Conservation (phyloP, 2,113 vertebrate genomes). For the Chrysochloris asiatica region DNA sequence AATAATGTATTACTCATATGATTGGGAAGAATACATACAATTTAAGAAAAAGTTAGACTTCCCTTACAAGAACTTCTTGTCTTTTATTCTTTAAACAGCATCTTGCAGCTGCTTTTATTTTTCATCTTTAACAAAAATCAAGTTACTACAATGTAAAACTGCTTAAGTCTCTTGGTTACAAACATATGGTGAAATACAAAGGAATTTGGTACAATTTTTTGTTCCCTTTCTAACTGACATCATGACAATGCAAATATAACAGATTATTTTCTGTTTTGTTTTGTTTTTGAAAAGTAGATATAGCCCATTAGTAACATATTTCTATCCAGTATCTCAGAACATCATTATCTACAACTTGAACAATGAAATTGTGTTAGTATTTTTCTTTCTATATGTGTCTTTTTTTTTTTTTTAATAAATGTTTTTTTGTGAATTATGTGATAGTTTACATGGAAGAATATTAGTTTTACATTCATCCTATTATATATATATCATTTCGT, state of each 20-base stretch:
- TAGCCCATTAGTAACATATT: constrained; percentile 43
- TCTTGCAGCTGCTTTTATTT: constrained; percentile 36
- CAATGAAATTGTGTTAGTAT: not conserved
- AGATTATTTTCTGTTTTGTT: constrained; percentile 57
- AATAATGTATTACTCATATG: not conserved
- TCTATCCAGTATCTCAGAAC: constrained; percentile 9
- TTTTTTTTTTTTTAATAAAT: no score
- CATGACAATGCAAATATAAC: not conserved
- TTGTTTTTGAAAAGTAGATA: constrained; percentile 22
- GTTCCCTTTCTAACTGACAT: not conserved
- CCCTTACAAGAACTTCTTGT: not conserved
- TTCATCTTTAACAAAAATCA: constrained; percentile 19
- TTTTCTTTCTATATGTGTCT: constrained; percentile 17
- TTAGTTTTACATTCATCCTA: no score
- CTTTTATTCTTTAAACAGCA: no score
- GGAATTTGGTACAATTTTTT: not conserved
- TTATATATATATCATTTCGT: no score
- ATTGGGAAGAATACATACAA: not conserved
- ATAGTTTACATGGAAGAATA: no score
- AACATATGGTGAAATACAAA: constrained; percentile 9
- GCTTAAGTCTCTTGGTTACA: not conserved
- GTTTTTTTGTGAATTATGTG: no score
- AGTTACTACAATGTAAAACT: not conserved
- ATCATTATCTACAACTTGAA: constrained; percentile 23
- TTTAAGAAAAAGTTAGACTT: constrained; percentile 9